Percentiles rank a stretch among this genome's conserved stretches.
phyloP scores from a whole-genome alignment of 2,888 invertebrate genomes.

The Phasia obesa region DNA sequence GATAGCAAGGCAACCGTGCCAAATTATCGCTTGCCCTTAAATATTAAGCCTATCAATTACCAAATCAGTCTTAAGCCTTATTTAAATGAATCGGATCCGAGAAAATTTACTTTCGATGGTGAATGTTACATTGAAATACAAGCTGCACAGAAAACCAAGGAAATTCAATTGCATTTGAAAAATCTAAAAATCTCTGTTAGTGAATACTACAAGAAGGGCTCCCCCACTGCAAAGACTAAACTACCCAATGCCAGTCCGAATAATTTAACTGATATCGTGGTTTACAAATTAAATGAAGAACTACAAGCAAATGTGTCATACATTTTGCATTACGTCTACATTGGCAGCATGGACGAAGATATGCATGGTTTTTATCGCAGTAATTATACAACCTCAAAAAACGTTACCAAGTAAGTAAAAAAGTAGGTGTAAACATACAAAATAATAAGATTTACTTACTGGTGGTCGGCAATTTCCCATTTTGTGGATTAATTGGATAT shows the following conservation, averaged over 20 bases:
- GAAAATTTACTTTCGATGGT: constrained; percentile 80
- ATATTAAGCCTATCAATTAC: constrained; percentile 84
- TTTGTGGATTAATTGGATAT: too few species aligned
- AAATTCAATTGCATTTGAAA: constrained; percentile 84
- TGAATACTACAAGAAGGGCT: constrained; percentile 74
- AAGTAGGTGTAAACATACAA: not conserved
- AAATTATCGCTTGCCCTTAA: constrained; percentile 76
- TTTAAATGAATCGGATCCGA: constrained; percentile 79
- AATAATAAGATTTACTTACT: too few species aligned
- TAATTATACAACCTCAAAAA: constrained; percentile 79
- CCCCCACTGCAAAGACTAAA: constrained; percentile 72
- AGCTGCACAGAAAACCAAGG: constrained; percentile 79
- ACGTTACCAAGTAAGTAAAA: constrained; percentile 77
- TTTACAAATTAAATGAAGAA: constrained; percentile 79
- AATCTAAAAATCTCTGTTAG: constrained; percentile 77
- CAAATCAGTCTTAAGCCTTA: constrained; percentile 84
- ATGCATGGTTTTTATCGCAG: constrained; percentile 84
- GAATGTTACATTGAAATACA: constrained; percentile 83
- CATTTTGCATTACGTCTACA: constrained; percentile 83
- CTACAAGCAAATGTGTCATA: constrained; percentile 81
- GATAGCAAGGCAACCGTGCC: constrained; percentile 50
- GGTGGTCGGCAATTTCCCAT: too few species aligned
- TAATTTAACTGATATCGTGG: constrained; percentile 82
- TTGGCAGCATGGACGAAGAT: constrained; percentile 83
- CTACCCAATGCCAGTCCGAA: constrained; percentile 70